These are phyloP conservation scores for Portevinia maculata DNA, from an alignment of 2,888 invertebrate species.

Conservation along the genomic window DNA sequence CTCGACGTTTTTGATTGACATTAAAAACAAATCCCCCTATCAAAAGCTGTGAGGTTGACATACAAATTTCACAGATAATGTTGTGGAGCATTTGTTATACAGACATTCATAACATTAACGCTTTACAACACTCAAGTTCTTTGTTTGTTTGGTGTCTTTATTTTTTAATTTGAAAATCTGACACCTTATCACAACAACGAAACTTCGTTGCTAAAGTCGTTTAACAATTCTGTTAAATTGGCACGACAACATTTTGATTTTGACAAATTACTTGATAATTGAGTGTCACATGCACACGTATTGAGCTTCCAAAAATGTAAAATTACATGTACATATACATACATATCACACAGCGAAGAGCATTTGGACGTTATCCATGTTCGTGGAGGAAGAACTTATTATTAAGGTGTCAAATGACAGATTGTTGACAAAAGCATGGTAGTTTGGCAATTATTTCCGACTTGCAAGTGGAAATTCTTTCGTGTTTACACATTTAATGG, in stretches of 20 bases:
- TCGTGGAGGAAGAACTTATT: constrained; percentile 29
- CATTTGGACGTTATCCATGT: constrained; percentile 28
- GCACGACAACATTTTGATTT: constrained; percentile 2
- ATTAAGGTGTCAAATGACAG: constrained; percentile 15
- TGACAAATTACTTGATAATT: constrained; percentile 42
- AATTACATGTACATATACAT: too few relatives aligned
- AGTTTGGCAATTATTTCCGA: constrained; percentile 11
- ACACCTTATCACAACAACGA: constrained; percentile 2
- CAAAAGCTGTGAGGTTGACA: too few relatives aligned
- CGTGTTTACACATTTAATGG: background rate
- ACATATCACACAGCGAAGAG: background rate
- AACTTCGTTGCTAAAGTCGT: background rate
- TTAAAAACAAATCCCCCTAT: background rate
- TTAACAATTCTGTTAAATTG: constrained; percentile 7
- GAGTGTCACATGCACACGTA: constrained; percentile 22
- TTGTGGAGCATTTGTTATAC: too few relatives aligned
- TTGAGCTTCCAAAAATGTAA: constrained; percentile 2
- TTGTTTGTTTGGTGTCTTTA: too few relatives aligned
- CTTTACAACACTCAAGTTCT: too few relatives aligned
- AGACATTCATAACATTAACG: too few relatives aligned
- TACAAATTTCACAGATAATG: too few relatives aligned
- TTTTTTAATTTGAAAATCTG: background rate
- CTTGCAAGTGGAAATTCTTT: background rate
- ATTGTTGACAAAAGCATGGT: constrained; percentile 4
- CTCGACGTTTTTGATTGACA: background rate